These are phyloP conservation scores for Monoplex corrugatus DNA, from an alignment of 2,888 invertebrate genomes.

Conservation along the genomic window DNA sequence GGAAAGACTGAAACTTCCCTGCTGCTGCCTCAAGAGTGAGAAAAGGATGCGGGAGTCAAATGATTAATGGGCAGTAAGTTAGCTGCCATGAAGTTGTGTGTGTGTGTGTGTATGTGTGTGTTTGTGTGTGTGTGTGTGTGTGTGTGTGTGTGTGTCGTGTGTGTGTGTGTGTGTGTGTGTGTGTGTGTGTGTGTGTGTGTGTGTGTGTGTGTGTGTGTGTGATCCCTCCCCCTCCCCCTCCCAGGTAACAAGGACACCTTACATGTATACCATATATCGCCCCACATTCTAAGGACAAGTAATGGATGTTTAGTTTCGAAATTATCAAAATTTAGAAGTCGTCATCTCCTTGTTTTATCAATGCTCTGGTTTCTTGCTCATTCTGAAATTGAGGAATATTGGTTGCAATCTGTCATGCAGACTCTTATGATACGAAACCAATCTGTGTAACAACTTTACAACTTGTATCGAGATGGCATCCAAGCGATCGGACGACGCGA, in stretches of 20 bases:
- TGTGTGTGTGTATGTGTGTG: no score
- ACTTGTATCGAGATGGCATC: slow-evolving; percentile 50
- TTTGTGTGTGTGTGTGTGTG: not conserved
- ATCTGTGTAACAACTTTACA: not conserved
- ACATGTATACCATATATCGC: not conserved
- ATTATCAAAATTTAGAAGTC: not conserved
- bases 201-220: not conserved
- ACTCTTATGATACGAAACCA: not conserved
- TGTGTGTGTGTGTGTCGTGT: not conserved
- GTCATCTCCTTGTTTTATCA: not conserved
- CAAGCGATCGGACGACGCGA: slow-evolving; percentile 37
- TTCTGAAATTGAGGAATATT: not conserved
- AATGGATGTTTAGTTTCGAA: no score
- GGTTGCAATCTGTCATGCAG: not conserved
- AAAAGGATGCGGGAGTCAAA: no score
- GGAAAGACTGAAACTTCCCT: no score
- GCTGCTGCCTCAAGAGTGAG: no score
- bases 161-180: not conserved
- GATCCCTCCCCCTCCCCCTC: no score
- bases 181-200: slow-evolving; percentile 2
- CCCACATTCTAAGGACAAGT: no score
- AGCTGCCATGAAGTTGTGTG: no score
- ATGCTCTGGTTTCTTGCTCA: not conserved
- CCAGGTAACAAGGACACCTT: not conserved
- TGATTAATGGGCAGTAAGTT: no score